These are phyloP conservation scores for Pterostichus niger DNA, from an alignment of 2,888 invertebrate genomes.

Conservation along the genomic window DNA sequence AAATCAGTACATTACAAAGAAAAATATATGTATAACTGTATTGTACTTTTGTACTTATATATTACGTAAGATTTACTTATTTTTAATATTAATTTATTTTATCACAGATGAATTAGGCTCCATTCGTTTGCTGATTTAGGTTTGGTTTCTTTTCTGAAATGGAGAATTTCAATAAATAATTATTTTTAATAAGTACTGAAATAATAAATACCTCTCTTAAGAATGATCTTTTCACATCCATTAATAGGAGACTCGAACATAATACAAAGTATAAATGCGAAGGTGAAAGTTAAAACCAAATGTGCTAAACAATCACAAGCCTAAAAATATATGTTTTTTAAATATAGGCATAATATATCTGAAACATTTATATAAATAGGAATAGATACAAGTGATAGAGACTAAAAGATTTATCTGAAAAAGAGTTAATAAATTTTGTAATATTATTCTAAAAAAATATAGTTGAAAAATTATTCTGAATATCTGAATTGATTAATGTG, in stretches of 20 bases:
- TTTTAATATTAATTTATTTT: not conserved
- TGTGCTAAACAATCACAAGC: slow-evolving; percentile 80
- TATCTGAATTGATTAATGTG: no score
- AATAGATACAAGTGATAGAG: no score
- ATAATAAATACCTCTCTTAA: slow-evolving; percentile 77
- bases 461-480: no score
- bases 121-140: not conserved
- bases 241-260: slow-evolving; percentile 87
- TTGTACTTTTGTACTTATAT: no score
- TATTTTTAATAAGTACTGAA: not conserved
- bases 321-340: slow-evolving; percentile 76
- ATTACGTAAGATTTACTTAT: no score
- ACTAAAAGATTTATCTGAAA: no score
- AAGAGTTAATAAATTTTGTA: no score
- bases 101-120: slow-evolving; percentile 35
- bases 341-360: not conserved
- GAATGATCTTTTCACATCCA: slow-evolving; percentile 84
- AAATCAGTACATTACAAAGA: no score
- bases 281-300: slow-evolving; percentile 81
- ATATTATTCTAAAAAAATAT: no score
- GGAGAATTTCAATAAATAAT: not conserved
- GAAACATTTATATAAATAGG: not conserved
- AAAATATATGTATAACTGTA: no score
- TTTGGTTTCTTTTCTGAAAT: slow-evolving; percentile 20
- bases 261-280: slow-evolving; percentile 82